Percentiles rank a stretch among this genome's conserved stretches.
Conservation (phyloP, 2,888 invertebrate genomes). For the Zaprionus lineosus region DNA sequence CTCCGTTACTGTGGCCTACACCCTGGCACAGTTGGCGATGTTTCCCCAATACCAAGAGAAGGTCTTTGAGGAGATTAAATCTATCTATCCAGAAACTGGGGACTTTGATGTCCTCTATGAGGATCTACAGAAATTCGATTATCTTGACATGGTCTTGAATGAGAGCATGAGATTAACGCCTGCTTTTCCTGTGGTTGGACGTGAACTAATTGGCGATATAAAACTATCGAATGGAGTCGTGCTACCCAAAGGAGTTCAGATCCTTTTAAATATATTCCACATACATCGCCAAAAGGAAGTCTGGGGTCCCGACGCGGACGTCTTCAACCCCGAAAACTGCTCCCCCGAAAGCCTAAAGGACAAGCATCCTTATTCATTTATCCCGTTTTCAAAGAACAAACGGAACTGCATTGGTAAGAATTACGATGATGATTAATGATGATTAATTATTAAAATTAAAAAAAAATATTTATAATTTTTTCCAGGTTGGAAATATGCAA, state of each 20-base stretch:
- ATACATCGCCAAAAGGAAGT: constrained; percentile 72
- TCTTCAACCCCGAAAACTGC: constrained; percentile 80
- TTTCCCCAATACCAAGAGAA: constrained; percentile 70
- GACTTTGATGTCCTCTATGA: constrained; percentile 61
- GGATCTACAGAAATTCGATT: constrained; percentile 68
- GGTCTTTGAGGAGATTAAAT: constrained; percentile 63
- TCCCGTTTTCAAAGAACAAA: constrained; percentile 79
- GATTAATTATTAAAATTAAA: too few species aligned
- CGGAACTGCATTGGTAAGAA: constrained; percentile 80
- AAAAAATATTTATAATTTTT: too few species aligned
- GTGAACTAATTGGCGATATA: constrained; percentile 60
- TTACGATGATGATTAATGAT: too few species aligned
- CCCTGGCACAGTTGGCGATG: constrained; percentile 70
- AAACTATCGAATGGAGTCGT: constrained; percentile 64
- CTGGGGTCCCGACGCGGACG: constrained; percentile 77
- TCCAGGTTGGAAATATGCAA: constrained; percentile 72
- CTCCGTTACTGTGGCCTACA: constrained; percentile 54
- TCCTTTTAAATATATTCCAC: constrained; percentile 68
- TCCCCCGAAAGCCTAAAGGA: constrained; percentile 69
- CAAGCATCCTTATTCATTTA: constrained; percentile 76
- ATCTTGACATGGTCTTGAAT: constrained; percentile 76
- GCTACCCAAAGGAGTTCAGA: constrained; percentile 68
- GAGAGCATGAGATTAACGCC: constrained; percentile 79
- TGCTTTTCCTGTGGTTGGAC: constrained; percentile 59
- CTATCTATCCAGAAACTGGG: constrained; percentile 53